Conservation (phyloP, 1,140 invertebrate genomes). For the Colletes latitarsis region DNA sequence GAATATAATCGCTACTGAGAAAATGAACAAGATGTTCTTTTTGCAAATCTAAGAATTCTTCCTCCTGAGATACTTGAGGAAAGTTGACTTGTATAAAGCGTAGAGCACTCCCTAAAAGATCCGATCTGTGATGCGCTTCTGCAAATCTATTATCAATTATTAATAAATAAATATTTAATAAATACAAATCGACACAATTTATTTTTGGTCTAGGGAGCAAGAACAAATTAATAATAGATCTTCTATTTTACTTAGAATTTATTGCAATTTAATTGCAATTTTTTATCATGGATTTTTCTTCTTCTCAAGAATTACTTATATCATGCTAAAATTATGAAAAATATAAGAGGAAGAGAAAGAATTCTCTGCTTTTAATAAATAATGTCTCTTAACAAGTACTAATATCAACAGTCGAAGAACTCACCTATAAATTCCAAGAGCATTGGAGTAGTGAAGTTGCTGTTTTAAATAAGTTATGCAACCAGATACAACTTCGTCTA, state of each 20-base stretch:
- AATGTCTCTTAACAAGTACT: too few relatives aligned
- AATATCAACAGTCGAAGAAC: too few relatives aligned
- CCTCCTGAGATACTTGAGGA: constrained; percentile 89
- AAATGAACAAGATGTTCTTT: constrained; percentile 90
- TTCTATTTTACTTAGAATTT: too few relatives aligned
- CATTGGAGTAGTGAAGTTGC: constrained; percentile 94
- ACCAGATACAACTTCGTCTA: constrained; percentile 91
- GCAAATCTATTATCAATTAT: constrained; percentile 88
- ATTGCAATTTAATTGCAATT: too few relatives aligned
- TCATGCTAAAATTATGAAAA: too few relatives aligned
- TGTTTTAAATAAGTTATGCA: constrained; percentile 94
- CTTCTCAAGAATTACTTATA: too few relatives aligned
- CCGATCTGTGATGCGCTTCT: constrained; percentile 93
- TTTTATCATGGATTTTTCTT: too few relatives aligned
- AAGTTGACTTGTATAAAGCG: constrained; percentile 95
- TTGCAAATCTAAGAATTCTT: constrained; percentile 94
- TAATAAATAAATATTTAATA: constrained; percentile 1
- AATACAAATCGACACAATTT: background rate
- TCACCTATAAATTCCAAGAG: constrained; percentile 92
- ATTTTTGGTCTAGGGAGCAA: too few relatives aligned
- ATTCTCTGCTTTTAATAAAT: too few relatives aligned
- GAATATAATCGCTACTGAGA: constrained; percentile 93
- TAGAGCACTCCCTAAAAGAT: constrained; percentile 90
- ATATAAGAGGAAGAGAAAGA: too few relatives aligned
- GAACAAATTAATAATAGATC: too few relatives aligned